Evolutionary conservation across 2,888 invertebrate species (phyloP).

Genomic region (Thereva unica): DNA sequence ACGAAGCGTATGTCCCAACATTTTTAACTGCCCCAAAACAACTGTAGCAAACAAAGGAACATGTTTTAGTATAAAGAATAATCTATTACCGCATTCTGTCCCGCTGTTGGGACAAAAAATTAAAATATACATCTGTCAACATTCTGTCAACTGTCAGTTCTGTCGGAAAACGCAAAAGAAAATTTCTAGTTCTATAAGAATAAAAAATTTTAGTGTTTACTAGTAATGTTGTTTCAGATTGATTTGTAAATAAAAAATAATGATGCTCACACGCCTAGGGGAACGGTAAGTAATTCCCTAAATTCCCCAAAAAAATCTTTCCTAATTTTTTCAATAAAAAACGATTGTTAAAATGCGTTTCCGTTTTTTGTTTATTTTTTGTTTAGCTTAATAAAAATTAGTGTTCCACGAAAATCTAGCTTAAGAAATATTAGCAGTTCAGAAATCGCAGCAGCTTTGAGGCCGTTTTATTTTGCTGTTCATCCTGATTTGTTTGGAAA

Average conservation of each 20-base stretch:
- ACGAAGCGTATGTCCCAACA: too few species aligned
- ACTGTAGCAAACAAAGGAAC: too few species aligned
- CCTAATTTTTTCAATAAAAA: background rate
- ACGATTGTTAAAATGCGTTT: background rate
- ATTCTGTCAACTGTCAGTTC: too few species aligned
- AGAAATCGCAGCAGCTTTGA: conserved; percentile 85
- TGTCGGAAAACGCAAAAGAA: too few species aligned
- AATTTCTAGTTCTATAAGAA: too few species aligned
- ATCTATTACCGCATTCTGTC: too few species aligned
- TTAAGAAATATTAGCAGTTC: conserved; percentile 66
- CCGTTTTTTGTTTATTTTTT: conserved; percentile 12
- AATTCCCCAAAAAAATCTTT: background rate
- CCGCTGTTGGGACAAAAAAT: too few species aligned
- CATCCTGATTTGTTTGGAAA: conserved; percentile 95
- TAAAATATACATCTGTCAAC: too few species aligned
- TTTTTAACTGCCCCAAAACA: too few species aligned
- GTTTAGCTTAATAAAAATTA: conserved; percentile 12
- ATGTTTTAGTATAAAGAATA: too few species aligned
- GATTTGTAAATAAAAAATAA: conserved; percentile 5
- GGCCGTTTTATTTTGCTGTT: conserved; percentile 93
- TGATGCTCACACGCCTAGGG: conserved; percentile 14
- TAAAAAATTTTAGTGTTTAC: background rate
- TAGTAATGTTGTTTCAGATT: background rate
- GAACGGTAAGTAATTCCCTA: conserved; percentile 15
- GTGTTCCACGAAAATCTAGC: background rate